Evolutionary conservation across 1,140 invertebrate species (phyloP).

Genomic region (Drosophila leontia): DNA sequence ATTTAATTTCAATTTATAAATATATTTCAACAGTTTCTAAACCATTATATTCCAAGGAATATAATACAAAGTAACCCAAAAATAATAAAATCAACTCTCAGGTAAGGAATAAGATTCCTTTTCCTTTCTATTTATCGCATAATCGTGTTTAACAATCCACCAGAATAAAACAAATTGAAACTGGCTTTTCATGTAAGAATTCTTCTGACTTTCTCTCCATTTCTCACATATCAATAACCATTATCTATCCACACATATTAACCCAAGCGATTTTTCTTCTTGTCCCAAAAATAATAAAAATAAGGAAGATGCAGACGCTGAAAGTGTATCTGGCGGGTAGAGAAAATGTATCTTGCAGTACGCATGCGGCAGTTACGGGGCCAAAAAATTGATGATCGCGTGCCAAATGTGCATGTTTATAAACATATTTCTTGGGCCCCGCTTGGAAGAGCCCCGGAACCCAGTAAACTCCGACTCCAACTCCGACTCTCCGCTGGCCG

Average conservation of each 20-base stretch:
- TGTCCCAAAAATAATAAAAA: conserved; percentile 24
- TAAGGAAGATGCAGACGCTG: conserved; percentile 48
- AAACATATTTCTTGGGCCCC: conserved; percentile 71
- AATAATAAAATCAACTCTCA: neutral
- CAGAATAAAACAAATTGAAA: conserved; percentile 25
- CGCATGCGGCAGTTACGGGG: conserved; percentile 58
- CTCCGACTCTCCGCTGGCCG: neutral
- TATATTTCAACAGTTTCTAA: neutral
- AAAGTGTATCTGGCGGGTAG: conserved; percentile 59
- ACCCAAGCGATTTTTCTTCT: conserved; percentile 34
- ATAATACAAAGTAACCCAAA: neutral
- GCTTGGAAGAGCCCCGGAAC: conserved; percentile 4
- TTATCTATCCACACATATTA: conserved; percentile 39
- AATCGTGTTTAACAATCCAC: conserved; percentile 10
- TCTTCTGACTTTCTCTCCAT: conserved; percentile 45
- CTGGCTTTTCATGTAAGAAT: conserved; percentile 20
- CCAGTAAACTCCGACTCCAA: conserved; percentile 17
- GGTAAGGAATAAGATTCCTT: neutral
- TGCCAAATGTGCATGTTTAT: conserved; percentile 83
- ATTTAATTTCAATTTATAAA: neutral
- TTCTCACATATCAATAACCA: conserved; percentile 45
- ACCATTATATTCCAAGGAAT: neutral
- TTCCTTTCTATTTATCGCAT: conserved; percentile 37
- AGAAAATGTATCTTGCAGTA: conserved; percentile 68
- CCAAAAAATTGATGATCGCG: conserved; percentile 77